Conservation (phyloP, 2,113 vertebrate genomes). For the Corynorhinus townsendii region DNA sequence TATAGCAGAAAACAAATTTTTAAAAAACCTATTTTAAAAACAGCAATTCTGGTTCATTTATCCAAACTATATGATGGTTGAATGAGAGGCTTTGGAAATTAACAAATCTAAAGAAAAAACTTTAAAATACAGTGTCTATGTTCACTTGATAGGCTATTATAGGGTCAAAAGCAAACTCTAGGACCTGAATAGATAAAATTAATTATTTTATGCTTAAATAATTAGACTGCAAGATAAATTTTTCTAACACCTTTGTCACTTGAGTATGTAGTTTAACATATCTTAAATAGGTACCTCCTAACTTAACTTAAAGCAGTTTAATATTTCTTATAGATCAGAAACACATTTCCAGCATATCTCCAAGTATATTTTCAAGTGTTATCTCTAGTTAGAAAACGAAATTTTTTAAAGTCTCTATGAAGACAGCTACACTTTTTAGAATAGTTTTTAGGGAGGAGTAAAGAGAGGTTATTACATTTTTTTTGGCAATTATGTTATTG, state of each 20-base stretch:
- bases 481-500: neutral
- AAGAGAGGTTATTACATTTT: neutral
- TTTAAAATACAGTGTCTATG: neutral
- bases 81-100: neutral
- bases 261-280: neutral
- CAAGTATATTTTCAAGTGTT: neutral
- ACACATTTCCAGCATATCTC: neutral
- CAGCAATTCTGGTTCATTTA: neutral
- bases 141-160: neutral
- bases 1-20: neutral
- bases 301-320: neutral
- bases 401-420: neutral
- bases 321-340: slow-evolving; percentile 1
- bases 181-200: neutral
- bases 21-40: neutral
- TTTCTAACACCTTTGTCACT: neutral
- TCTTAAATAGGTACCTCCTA: neutral
- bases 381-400: neutral
- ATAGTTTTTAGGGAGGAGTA: neutral
- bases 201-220: neutral
- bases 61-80: neutral
- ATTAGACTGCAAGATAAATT: neutral
- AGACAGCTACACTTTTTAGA: neutral
- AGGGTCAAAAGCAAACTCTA: neutral
- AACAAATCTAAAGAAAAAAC: neutral